phyloP scores from a whole-genome alignment of 2,888 invertebrate species.

The Alsophila aescularia region DNA sequence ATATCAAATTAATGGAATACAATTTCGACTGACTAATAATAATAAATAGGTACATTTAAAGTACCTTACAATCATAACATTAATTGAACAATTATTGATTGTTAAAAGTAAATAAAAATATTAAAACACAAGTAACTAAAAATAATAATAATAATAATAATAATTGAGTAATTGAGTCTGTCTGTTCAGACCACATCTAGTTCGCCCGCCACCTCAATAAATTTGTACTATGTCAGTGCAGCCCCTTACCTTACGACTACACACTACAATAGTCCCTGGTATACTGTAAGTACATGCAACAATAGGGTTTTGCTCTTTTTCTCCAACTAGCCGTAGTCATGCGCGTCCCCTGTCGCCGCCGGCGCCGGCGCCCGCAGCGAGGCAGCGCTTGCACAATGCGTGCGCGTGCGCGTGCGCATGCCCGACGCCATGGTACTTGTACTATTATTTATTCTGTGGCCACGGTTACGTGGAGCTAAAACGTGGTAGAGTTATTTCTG shows the following conservation, averaged over 20 bases:
- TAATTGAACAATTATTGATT: no score
- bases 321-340: not conserved
- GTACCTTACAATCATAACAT: no score
- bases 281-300: not conserved
- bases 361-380: slow-evolving; percentile 67
- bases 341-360: slow-evolving; percentile 41
- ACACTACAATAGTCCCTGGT: slow-evolving; percentile 2
- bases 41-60: no score
- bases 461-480: not conserved
- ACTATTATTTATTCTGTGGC: not conserved
- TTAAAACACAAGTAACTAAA: no score
- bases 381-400: slow-evolving; percentile 14
- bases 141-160: no score
- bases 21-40: no score
- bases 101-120: no score
- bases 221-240: not conserved
- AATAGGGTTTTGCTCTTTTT: slow-evolving; percentile 18
- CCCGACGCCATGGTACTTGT: not conserved
- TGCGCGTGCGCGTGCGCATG: slow-evolving; percentile 1
- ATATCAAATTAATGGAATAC: no score
- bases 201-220: not conserved
- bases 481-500: no score
- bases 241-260: slow-evolving; percentile 1
- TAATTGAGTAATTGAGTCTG: no score
- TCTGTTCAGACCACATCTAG: no score